phyloP scores from a whole-genome alignment of 2,797 vertebrate genomes.

The Rhinichthys osculus region DNA sequence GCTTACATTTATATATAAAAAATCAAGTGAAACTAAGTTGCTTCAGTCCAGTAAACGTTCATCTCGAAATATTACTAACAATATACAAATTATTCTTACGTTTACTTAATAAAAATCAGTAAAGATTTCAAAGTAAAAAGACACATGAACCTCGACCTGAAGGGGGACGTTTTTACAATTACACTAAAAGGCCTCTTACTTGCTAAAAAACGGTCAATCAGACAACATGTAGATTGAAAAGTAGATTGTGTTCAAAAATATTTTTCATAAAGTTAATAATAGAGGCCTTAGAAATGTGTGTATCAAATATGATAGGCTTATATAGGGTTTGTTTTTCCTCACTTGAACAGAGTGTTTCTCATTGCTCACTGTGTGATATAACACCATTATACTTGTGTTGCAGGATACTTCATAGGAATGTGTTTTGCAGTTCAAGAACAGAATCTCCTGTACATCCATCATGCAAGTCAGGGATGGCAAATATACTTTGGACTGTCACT shows the following conservation, averaged over 20 bases:
- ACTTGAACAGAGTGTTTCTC: background rate
- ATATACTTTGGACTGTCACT: slow-evolving; percentile 79
- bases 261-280: background rate
- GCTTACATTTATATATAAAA: background rate
- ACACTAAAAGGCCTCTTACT: background rate
- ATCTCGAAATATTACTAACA: too few relatives aligned
- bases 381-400: background rate
- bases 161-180: background rate
- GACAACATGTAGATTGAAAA: background rate
- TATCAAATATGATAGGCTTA: too few relatives aligned
- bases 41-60: too few relatives aligned
- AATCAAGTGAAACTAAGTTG: too few relatives aligned
- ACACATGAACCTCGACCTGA: background rate
- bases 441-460: slow-evolving; percentile 76
- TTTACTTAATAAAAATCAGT: background rate
- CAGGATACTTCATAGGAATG: slow-evolving; percentile 95
- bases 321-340: background rate
- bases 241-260: too few relatives aligned
- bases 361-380: background rate
- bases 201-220: background rate
- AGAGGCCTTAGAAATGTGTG: background rate
- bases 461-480: slow-evolving; percentile 81
- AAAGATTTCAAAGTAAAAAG: background rate
- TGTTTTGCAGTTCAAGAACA: slow-evolving; percentile 90
- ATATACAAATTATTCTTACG: background rate